Base-by-base conservation (phyloP, 2,888 invertebrate species). In the Germaria angustata region DNA sequence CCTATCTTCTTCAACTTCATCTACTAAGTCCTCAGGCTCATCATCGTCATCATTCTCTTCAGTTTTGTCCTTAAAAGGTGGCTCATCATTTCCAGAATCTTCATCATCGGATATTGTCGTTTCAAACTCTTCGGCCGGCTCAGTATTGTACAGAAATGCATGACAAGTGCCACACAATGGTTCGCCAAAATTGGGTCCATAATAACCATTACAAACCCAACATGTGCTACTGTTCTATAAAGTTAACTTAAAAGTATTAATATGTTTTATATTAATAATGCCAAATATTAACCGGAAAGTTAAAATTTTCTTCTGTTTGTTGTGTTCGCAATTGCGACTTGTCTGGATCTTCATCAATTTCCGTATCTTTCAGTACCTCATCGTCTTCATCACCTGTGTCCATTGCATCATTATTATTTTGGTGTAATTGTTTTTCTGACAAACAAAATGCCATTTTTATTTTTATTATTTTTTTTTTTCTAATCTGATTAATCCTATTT, bases 1-100 rank as follows among this genome's bases (percentile, higher is more conserved):
- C 28, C 84, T 84, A 32, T 80, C 84, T 24, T 77, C 81, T 41
- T 84, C 84, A 8, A 85, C 86, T 80, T 89, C 90, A 28, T 88
- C 90, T 9, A 87, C 89, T 4, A 86, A 86, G 57, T 89, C 90
- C n/a, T 88, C 90, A n/a, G 89, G 89, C 9, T 87, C 89, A 34
- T 86, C 85, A 22, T 84, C 85, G 39, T 85, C 86, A 53, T 85
- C 85, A 61, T 85, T 85, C 22, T 85, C 84, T 65, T 86, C 87
- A 66, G 88, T 88, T 78, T 89, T 90, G 46, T 90, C 91, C 77
- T 91, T 91, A 46, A 91, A 91, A 0, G 90, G 91, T 0, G 98
- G 98, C 89, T 98, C 98, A 89, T 98, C 98, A 89, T 97, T 98
- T 0, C 98, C 98, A 0, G 97, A 98, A 90, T 98, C 98, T 85